Conservation (phyloP, 2,797 vertebrate genomes). For the Orestias chungarensis region DNA sequence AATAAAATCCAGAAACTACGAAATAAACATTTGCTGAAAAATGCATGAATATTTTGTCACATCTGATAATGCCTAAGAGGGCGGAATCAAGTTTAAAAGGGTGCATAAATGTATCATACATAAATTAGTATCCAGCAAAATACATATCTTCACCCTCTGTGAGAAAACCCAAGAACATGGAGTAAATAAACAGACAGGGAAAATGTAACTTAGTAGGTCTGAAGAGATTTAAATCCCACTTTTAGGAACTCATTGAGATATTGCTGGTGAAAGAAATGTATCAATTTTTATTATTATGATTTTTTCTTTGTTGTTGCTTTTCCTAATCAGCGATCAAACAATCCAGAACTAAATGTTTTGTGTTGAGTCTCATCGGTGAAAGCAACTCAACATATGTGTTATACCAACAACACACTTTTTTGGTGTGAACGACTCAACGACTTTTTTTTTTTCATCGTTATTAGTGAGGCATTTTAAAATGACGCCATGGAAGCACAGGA, state of each 20-base stretch:
- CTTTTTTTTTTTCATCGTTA: neutral
- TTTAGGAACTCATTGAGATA: neutral
- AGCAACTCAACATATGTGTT: neutral
- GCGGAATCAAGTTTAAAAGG: neutral
- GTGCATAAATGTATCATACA: neutral
- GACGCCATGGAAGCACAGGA: neutral
- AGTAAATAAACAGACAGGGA: neutral
- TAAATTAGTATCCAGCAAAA: neutral
- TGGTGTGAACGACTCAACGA: neutral
- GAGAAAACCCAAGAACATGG: neutral
- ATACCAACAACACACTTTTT: neutral
- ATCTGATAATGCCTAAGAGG: neutral
- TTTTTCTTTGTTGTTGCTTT: too few species aligned
- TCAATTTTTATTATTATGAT: too few species aligned
- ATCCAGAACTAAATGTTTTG: neutral
- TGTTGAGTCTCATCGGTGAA: neutral
- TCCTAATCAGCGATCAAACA: neutral
- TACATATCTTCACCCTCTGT: neutral
- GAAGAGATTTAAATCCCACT: neutral
- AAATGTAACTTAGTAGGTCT: neutral
- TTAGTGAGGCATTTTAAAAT: neutral
- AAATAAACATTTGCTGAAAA: neutral
- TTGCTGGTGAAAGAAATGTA: neutral
- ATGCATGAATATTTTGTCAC: neutral
- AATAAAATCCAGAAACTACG: neutral